Base-by-base conservation (phyloP, 2,113 vertebrate genomes). In the Sakesphorus luctuosus region DNA sequence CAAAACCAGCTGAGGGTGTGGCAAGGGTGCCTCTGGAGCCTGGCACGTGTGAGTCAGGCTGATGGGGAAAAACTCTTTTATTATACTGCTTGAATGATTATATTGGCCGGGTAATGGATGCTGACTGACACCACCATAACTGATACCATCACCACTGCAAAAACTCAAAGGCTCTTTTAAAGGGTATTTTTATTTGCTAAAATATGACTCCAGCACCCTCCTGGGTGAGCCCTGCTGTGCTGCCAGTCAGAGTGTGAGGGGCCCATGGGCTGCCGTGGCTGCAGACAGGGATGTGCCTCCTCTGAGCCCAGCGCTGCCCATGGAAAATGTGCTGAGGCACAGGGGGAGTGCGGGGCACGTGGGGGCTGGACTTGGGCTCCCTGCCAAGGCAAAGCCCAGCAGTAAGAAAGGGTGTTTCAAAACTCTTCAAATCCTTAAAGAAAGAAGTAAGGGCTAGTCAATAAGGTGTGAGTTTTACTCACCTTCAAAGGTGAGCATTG, bases 401-500 rank as follows among this genome's bases (percentile, higher is more conserved):
- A 17, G 20, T 35, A 46, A 61, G 24, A 56, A 44, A 8, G n/a
- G 10, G 18, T 26, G 12, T 53, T 29, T 58, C 67, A 20, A 82
- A 69, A 38, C 6, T 25, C 17, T 19, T 56, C 24, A 46, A 72
- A 47, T 52, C 11, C 7, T 59, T 31, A 9, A 59, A 74, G 31
- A 52, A 63, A 68, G 21, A 36, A 4, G 18, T 77, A 16, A 25
- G n/a, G 9, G 4, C 23, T 59, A 24, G 12, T 89, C 28, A 25
- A 6, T 23, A 10, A 52, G 10, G 29, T 0, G 1, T 25, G 23
- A 43, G 28, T 18, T 56, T 19, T 47, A 18, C 6, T 56, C 6
- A 35, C 3, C 5, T 69, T 21, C 19, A 56, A 83, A 71, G 4
- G 11, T 49, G 31, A 28, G 14, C 0, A 0, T 31, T 1, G 1